A percentile compares a stretch with the other conserved stretches of the same genome.
These are phyloP conservation scores for Nephotettix cincticeps DNA, from an alignment of 1,140 invertebrate genomes.

Conservation along the genomic window DNA sequence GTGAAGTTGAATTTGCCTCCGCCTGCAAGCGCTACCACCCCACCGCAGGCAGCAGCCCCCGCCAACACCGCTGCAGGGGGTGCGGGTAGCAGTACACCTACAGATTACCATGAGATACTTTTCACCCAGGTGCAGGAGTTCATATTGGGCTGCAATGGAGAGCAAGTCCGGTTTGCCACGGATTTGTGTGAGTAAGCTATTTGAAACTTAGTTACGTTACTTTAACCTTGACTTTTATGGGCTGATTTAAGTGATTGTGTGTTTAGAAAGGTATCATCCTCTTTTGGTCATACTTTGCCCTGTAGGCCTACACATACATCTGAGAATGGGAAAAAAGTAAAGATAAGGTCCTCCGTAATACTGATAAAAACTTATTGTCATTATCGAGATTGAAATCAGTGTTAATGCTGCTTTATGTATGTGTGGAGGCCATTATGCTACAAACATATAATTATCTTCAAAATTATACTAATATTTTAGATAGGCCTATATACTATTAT, in stretches of 20 bases:
- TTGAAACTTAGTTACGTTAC: neutral
- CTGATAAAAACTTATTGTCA: too few species aligned
- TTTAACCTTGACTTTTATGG: neutral
- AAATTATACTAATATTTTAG: too few species aligned
- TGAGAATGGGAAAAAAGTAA: too few species aligned
- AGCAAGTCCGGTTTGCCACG: constrained; percentile 81
- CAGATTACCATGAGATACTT: constrained; percentile 50
- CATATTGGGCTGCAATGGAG: constrained; percentile 78
- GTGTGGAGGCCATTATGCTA: too few species aligned
- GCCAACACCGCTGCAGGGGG: neutral
- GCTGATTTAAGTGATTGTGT: neutral
- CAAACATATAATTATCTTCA: too few species aligned
- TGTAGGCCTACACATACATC: too few species aligned
- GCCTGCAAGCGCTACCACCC: constrained; percentile 50
- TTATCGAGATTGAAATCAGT: too few species aligned
- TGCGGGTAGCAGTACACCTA: neutral
- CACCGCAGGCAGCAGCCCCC: constrained; percentile 37
- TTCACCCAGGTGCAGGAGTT: constrained; percentile 77
- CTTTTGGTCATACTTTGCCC: too few species aligned
- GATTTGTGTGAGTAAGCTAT: constrained; percentile 73
- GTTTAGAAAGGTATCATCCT: too few species aligned
- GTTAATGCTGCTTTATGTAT: too few species aligned
- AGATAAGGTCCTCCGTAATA: too few species aligned
- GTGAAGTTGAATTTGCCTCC: constrained; percentile 56
- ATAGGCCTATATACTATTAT: too few species aligned